phyloP scores from a whole-genome alignment of 2,797 vertebrate species.

The Neosalanx taihuensis region DNA sequence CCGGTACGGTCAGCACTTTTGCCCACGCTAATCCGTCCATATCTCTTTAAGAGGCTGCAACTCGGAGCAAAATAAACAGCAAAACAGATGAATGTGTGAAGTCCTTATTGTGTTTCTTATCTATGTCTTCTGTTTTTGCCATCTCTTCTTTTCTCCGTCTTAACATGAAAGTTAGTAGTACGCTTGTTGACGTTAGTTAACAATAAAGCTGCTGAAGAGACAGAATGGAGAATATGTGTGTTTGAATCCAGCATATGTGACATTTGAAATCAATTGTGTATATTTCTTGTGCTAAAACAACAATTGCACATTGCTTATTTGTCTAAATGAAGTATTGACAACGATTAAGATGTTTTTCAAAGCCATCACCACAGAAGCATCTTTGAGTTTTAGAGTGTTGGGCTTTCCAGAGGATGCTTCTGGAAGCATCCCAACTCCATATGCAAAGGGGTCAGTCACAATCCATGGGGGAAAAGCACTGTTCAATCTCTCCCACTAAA shows the following conservation, averaged over 20 bases:
- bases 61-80: constrained; percentile 32
- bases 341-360: no score
- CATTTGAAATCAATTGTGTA: no score
- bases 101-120: constrained; percentile 19
- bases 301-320: no score
- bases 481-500: constrained; percentile 73
- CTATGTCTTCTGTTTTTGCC: constrained; percentile 4
- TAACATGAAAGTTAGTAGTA: constrained; percentile 24
- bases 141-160: background rate
- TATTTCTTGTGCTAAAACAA: no score
- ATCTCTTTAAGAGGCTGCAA: constrained; percentile 25
- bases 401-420: constrained; percentile 33
- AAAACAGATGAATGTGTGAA: constrained; percentile 26
- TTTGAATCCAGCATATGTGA: background rate
- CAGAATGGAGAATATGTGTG: constrained; percentile 11
- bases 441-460: constrained; percentile 49
- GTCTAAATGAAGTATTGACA: no score
- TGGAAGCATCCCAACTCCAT: constrained; percentile 36
- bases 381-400: background rate
- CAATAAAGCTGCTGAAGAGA: constrained; percentile 19
- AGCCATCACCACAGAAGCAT: no score
- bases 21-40: constrained; percentile 35
- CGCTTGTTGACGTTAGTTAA: constrained; percentile 17
- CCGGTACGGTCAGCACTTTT: constrained; percentile 52
- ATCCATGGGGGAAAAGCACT: constrained; percentile 30